Evolutionary conservation across 2,797 vertebrate species (phyloP).

Genomic region (Chrysocyon brachyurus): DNA sequence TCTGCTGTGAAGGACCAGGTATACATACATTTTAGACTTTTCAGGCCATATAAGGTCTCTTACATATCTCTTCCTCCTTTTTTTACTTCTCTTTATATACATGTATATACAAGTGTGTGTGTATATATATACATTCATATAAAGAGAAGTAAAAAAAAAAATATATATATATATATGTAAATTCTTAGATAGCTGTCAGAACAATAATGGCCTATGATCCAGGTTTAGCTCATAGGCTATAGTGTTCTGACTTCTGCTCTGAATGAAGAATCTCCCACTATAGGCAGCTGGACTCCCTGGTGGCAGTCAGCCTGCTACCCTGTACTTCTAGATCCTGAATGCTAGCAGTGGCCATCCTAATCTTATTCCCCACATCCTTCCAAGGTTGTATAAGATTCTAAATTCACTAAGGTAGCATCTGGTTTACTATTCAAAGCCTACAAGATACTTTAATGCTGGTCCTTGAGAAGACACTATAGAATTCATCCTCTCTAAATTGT

Average conservation of each 20-base stretch:
- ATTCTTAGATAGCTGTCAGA: not conserved
- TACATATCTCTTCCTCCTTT: not conserved
- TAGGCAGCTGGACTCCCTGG: not conserved
- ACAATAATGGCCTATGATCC: not conserved
- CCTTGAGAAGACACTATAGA: not conserved
- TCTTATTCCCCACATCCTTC: not conserved
- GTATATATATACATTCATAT: not conserved
- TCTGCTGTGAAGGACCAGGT: not conserved
- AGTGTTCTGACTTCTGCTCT: not conserved
- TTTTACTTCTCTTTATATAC: not conserved
- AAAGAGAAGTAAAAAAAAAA: not conserved
- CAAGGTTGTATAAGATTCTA: not conserved
- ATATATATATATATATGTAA: not conserved
- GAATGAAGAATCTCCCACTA: not conserved
- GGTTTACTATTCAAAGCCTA: not conserved
- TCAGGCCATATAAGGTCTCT: not conserved
- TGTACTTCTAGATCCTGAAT: not conserved
- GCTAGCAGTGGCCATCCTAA: not conserved
- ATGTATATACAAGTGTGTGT: not conserved
- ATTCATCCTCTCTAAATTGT: not conserved
- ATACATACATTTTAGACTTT: constrained; percentile 17
- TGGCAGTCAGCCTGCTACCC: not conserved
- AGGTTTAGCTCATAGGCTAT: not conserved
- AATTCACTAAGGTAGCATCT: not conserved
- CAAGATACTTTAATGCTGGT: not conserved